Evolutionary conservation across 1,140 invertebrate species (phyloP).

Genomic region (Drosophila orena): DNA sequence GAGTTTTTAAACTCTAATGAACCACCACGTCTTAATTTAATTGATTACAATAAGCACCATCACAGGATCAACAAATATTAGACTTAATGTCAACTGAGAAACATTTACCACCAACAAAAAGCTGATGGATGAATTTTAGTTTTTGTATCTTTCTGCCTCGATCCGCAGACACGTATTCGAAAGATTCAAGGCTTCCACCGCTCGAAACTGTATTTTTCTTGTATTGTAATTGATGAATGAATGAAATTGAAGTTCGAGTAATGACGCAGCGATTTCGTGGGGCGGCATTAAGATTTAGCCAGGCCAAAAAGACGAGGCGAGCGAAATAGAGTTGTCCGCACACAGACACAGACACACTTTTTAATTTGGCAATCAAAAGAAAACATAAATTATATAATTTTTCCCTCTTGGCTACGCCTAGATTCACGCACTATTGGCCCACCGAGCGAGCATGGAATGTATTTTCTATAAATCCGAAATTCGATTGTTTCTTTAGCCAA

Average conservation of each 20-base stretch:
- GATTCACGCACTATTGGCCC: slow-evolving; percentile 69
- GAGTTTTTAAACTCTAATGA: slow-evolving; percentile 38
- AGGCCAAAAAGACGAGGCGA: slow-evolving; percentile 23
- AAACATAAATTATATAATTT: slow-evolving; percentile 81
- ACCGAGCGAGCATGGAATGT: slow-evolving; percentile 28
- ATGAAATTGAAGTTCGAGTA: slow-evolving; percentile 83
- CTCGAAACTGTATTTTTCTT: slow-evolving; percentile 65
- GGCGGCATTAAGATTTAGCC: slow-evolving; percentile 35
- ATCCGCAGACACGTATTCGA: slow-evolving; percentile 42
- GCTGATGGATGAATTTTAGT: slow-evolving; percentile 42
- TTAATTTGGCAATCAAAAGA: slow-evolving; percentile 81
- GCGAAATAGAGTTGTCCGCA: slow-evolving; percentile 71
- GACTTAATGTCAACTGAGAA: slow-evolving; percentile 67
- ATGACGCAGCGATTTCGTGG: slow-evolving; percentile 69
- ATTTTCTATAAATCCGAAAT: slow-evolving; percentile 29
- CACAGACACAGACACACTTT: slow-evolving; percentile 47
- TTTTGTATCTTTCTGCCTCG: slow-evolving; percentile 16
- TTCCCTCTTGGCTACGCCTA: slow-evolving; percentile 64
- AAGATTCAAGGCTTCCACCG: slow-evolving; percentile 73
- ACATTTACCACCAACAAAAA: slow-evolving; percentile 35
- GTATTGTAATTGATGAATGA: slow-evolving; percentile 83
- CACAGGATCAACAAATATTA: slow-evolving; percentile 69
- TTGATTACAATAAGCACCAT: slow-evolving; percentile 52
- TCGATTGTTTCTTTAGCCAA: slow-evolving; percentile 9
- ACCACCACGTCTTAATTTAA: slow-evolving; percentile 49